Conservation (phyloP, 2,888 invertebrate species). For the Himalopsyche kuldschensis region DNA sequence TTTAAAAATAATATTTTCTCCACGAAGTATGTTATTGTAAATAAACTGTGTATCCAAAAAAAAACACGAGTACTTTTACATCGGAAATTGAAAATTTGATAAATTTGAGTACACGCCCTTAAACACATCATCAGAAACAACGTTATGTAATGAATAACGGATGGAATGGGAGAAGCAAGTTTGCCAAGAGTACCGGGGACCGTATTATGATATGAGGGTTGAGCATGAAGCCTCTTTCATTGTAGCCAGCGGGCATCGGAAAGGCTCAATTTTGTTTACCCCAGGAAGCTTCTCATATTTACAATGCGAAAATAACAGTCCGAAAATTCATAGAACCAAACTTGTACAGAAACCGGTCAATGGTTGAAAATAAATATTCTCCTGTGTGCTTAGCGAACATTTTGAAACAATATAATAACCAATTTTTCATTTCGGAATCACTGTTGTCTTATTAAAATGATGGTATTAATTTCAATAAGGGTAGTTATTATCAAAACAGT, state of each 20-base stretch:
- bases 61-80: neutral
- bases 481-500: too few relatives aligned
- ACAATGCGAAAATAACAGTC: conserved; percentile 38
- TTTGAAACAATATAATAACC: neutral
- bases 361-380: conserved; percentile 1
- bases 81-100: conserved; percentile 12
- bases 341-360: neutral
- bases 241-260: conserved; percentile 17
- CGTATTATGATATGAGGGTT: conserved; percentile 14
- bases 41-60: too few relatives aligned
- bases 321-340: conserved; percentile 1
- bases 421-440: neutral
- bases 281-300: conserved; percentile 37
- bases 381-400: neutral
- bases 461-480: too few relatives aligned
- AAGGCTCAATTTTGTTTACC: conserved; percentile 33
- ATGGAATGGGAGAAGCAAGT: conserved; percentile 17
- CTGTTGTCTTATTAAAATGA: neutral
- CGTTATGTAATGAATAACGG: conserved; percentile 32
- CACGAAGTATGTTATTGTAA: too few relatives aligned
- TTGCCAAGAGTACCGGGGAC: conserved; percentile 17
- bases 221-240: neutral
- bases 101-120: neutral
- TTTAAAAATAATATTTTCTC: too few relatives aligned
- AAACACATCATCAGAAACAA: conserved; percentile 26